Percentiles rank a stretch among this genome's conserved stretches.
These are phyloP conservation scores for Micrastur ruficollis DNA, from an alignment of 2,797 vertebrate species.

Conservation along the genomic window DNA sequence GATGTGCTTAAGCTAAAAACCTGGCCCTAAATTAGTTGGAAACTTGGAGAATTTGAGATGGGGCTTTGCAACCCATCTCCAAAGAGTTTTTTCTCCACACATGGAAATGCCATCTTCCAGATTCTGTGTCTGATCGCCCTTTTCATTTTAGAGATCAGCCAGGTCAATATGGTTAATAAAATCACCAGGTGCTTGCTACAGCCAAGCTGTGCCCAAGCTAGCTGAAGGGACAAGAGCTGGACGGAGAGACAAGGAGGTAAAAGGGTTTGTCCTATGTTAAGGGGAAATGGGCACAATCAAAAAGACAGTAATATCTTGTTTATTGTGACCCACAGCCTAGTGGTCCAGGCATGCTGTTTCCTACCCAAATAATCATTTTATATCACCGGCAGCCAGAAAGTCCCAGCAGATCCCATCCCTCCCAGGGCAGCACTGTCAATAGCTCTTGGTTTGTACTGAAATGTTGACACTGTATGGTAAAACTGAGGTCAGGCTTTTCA, in stretches of 20 bases:
- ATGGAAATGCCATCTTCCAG: background rate
- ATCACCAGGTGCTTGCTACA: background rate
- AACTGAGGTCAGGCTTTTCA: conserved; percentile 17
- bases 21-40: background rate
- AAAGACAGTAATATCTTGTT: background rate
- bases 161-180: background rate
- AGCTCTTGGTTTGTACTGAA: background rate
- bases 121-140: background rate
- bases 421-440: background rate
- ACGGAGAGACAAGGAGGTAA: background rate
- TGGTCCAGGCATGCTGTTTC: background rate
- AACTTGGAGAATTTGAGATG: background rate
- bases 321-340: conserved; percentile 20
- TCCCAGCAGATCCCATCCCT: background rate
- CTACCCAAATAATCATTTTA: background rate
- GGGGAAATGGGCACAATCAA: background rate
- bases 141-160: background rate
- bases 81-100: background rate
- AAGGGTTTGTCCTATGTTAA: background rate
- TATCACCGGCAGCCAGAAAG: background rate
- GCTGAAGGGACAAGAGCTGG: background rate
- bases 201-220: background rate
- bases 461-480: background rate
- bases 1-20: background rate
- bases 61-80: background rate